phyloP scores from a whole-genome alignment of 2,113 vertebrate species.

The Pipa parva region DNA sequence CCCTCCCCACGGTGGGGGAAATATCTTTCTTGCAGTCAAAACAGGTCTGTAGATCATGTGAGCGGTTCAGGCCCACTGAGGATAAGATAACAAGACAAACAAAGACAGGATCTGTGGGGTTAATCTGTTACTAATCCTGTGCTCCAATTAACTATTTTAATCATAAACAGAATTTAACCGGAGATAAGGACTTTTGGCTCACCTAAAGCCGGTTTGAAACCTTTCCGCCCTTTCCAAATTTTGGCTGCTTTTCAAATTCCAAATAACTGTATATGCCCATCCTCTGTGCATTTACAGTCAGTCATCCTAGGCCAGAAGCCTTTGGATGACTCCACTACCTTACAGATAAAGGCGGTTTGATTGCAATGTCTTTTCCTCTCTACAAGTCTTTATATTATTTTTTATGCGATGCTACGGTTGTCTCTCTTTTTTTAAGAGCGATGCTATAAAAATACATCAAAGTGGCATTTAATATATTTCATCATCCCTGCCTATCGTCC shows the following conservation, averaged over 20 bases:
- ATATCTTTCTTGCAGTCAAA: slow-evolving; percentile 12
- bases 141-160: slow-evolving; percentile 9
- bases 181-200: neutral
- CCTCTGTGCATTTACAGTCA: neutral
- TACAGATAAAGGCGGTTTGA: too few relatives aligned
- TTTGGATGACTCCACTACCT: neutral
- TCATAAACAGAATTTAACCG: neutral
- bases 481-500: too few relatives aligned
- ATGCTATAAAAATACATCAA: too few relatives aligned
- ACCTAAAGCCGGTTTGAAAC: neutral
- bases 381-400: too few relatives aligned
- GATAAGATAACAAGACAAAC: slow-evolving; percentile 16
- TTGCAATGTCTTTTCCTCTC: too few relatives aligned
- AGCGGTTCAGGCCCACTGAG: slow-evolving; percentile 5
- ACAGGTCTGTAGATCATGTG: slow-evolving; percentile 13
- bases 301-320: neutral
- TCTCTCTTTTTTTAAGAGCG: too few relatives aligned
- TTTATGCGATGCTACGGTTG: too few relatives aligned
- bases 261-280: neutral
- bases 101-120: slow-evolving; percentile 25
- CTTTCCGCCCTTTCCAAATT: neutral
- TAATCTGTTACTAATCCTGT: slow-evolving; percentile 23
- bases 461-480: too few relatives aligned
- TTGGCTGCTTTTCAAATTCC: slow-evolving; percentile 1
- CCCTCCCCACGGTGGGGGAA: slow-evolving; percentile 7